Evolutionary conservation across 37 sponge, comb jelly and placozoan species (phyloP), one percentile per base, ranked within the genome.

Genomic region (Oopsacas minuta): DNA sequence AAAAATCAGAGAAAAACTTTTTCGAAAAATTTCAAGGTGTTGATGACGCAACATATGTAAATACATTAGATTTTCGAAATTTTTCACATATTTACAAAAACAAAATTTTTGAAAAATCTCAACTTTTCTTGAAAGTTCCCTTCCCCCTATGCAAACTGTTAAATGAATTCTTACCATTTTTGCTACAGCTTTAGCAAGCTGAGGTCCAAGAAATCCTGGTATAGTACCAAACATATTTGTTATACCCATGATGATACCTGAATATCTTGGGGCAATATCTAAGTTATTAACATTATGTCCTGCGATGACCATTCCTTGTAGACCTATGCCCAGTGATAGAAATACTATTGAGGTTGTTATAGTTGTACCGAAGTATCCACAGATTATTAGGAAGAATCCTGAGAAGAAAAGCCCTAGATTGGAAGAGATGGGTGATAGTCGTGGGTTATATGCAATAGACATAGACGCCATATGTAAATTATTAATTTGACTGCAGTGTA

Each of bases 171-270:
- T 89, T 23, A 91, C 92, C 82, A 36, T 52, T 36, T 49, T 52
- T 7, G 94, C 90, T 36, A 96, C 90, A 0, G 69, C 38, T 53
- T 90, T 93, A 34, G 92, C 94, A 34, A 96, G 86, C 1, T 81
- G 36, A 0, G 96, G 96, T 22, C 88, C 92, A 25, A 92, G 36
- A 52, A 96, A 81, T 1, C 96, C 96, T 36, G 96, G 92, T 0
- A 96, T 53, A 25, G 94, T 93, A 0, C 84, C 96, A 36, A 36
- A 82, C 10, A 81, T 86, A 86, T 96, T 96, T 22, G 91, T 89
- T 36, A 96, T 87, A 0, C 94, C 96, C 94, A 96, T 93, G n/a
- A 96, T 42, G 0, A 96, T 82, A 0, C 96, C 96, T 52, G 94
- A 90, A 52, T 83, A 90, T 17, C 52, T 46, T 38, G 96, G 94